These are phyloP conservation scores for Callithrix jacchus DNA, from an alignment of 2,113 vertebrate genomes.

Conservation along the genomic window DNA sequence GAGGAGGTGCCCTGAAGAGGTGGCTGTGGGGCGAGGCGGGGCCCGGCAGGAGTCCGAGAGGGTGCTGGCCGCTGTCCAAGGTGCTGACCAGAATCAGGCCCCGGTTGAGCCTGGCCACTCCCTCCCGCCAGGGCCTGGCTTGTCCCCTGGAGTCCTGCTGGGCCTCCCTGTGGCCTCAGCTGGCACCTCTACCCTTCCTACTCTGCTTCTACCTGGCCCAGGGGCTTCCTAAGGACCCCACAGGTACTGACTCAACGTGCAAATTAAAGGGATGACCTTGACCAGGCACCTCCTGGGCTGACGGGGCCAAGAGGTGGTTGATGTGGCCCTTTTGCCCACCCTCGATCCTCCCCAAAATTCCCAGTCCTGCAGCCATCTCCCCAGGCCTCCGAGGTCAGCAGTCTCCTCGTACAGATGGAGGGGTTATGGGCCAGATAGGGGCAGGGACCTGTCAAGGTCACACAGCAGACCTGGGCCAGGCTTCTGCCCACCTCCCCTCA, in stretches of 20 bases:
- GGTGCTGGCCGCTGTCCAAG: slow-evolving; percentile 66
- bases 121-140: neutral
- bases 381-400: too few species aligned
- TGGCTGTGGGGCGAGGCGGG: neutral
- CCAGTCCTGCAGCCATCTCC: neutral
- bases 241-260: neutral
- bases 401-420: neutral
- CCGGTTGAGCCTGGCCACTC: neutral
- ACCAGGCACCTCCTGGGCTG: neutral
- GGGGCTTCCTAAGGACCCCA: neutral
- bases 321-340: neutral
- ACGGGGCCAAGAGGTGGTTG: neutral
- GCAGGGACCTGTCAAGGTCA: neutral
- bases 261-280: neutral
- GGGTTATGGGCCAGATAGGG: neutral
- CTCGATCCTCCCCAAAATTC: neutral
- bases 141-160: neutral
- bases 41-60: neutral
- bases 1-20: slow-evolving; percentile 7
- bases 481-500: neutral
- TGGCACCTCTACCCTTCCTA: neutral
- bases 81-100: slow-evolving; percentile 23
- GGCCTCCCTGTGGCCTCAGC: neutral
- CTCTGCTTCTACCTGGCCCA: neutral
- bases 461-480: neutral